Percentiles rank a stretch among this genome's conserved stretches.
Conservation (phyloP, 2,888 invertebrate species). For the Chironomus riparius region DNA sequence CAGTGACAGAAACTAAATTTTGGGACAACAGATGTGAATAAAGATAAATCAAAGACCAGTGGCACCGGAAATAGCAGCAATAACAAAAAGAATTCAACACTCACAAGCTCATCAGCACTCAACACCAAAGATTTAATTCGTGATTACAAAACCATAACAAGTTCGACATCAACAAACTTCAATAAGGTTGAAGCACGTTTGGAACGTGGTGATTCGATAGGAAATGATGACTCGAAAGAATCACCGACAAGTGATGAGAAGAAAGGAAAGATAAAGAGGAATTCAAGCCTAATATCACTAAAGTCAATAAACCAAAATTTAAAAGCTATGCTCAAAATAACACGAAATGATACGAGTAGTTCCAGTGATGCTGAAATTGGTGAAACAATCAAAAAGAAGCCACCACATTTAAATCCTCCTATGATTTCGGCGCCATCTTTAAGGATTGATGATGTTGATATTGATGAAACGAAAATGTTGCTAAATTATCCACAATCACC, state of each 20-base stretch:
- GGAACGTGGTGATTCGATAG: slow-evolving; percentile 1
- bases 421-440: slow-evolving; percentile 35
- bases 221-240: slow-evolving; percentile 7
- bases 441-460: slow-evolving; percentile 38
- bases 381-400: neutral
- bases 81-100: neutral
- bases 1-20: slow-evolving; percentile 22
- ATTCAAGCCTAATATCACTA: slow-evolving; percentile 37
- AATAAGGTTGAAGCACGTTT: slow-evolving; percentile 8
- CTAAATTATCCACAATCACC: slow-evolving; percentile 38
- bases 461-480: slow-evolving; percentile 37
- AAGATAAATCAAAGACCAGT: neutral
- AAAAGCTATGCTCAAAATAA: slow-evolving; percentile 35
- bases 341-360: slow-evolving; percentile 12
- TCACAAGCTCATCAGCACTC: slow-evolving; percentile 12
- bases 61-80: neutral
- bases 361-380: slow-evolving; percentile 5
- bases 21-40: neutral
- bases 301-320: slow-evolving; percentile 42
- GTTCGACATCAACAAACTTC: slow-evolving; percentile 6
- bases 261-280: slow-evolving; percentile 30
- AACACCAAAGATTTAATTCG: slow-evolving; percentile 11
- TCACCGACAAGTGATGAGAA: slow-evolving; percentile 5
- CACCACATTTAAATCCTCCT: neutral
- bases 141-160: slow-evolving; percentile 18